Percentiles rank a stretch among this genome's conserved stretches.
phyloP scores from a whole-genome alignment of 2,888 invertebrate species.

The Athalia circularis region DNA sequence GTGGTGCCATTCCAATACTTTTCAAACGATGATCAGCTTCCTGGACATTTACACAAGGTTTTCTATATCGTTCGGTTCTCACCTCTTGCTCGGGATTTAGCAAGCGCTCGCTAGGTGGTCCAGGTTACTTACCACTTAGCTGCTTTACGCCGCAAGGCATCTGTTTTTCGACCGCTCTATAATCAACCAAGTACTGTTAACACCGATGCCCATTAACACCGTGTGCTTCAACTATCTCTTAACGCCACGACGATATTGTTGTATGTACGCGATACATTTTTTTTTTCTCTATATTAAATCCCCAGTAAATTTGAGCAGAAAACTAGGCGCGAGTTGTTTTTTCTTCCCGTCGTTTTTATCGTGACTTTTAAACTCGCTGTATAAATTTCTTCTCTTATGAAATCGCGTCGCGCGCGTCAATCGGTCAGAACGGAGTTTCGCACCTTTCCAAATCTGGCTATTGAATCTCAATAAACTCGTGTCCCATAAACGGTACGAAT shows the following conservation, averaged over 20 bases:
- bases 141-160: constrained; percentile 54
- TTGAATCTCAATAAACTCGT: constrained; percentile 48
- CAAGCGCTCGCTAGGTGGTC: constrained; percentile 63
- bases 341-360: constrained; percentile 22
- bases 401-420: constrained; percentile 8
- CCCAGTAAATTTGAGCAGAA: neutral
- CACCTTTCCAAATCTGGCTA: constrained; percentile 58
- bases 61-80: constrained; percentile 45
- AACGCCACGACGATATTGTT: constrained; percentile 14
- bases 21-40: neutral
- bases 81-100: constrained; percentile 57
- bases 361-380: constrained; percentile 11
- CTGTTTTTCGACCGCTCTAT: constrained; percentile 62
- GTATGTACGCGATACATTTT: neutral
- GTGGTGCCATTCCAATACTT: too few species aligned
- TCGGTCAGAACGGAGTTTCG: constrained; percentile 64
- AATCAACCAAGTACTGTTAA: constrained; percentile 62
- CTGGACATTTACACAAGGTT: constrained; percentile 24
- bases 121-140: constrained; percentile 54
- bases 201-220: constrained; percentile 60
- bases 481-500: constrained; percentile 55
- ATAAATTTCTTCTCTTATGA: neutral
- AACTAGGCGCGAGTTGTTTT: constrained; percentile 38
- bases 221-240: constrained; percentile 6
- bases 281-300: neutral